phyloP scores from a whole-genome alignment of 2,888 invertebrate genomes.

The Cetonia aurata region DNA sequence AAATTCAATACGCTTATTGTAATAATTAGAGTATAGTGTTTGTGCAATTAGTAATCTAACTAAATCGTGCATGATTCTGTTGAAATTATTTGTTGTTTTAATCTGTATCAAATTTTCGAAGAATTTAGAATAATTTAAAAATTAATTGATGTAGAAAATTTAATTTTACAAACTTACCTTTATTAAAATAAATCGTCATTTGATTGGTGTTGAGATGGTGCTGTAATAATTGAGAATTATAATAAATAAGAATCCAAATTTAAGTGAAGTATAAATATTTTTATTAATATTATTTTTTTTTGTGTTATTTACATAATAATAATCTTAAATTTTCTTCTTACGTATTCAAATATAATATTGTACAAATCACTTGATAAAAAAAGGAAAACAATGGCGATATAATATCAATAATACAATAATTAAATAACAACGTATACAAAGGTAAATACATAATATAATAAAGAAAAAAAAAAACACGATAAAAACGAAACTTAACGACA shows the following conservation, averaged over 20 bases:
- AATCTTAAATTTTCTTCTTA: conserved; percentile 16
- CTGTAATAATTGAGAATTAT: background rate
- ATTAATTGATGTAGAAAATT: no score
- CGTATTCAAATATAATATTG: conserved; percentile 42
- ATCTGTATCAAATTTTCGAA: no score
- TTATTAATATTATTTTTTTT: conserved; percentile 27
- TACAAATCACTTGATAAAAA: conserved; percentile 45
- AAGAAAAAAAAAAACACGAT: conserved; percentile 30
- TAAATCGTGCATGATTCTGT: no score
- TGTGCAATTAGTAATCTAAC: no score
- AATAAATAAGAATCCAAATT: conserved; percentile 3
- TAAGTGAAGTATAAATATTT: conserved; percentile 32
- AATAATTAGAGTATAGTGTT: no score
- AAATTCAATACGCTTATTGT: no score
- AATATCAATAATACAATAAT: background rate
- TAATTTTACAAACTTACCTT: background rate
- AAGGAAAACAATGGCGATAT: conserved; percentile 15
- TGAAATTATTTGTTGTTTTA: no score
- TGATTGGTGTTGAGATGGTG: background rate
- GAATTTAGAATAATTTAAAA: no score
- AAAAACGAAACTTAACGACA: conserved; percentile 11
- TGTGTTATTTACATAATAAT: conserved; percentile 39
- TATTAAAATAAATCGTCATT: no score
- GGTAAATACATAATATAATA: conserved; percentile 12
- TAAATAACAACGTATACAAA: conserved; percentile 2